These are phyloP conservation scores for Diprion similis DNA, from an alignment of 1,140 invertebrate genomes.

Conservation along the genomic window DNA sequence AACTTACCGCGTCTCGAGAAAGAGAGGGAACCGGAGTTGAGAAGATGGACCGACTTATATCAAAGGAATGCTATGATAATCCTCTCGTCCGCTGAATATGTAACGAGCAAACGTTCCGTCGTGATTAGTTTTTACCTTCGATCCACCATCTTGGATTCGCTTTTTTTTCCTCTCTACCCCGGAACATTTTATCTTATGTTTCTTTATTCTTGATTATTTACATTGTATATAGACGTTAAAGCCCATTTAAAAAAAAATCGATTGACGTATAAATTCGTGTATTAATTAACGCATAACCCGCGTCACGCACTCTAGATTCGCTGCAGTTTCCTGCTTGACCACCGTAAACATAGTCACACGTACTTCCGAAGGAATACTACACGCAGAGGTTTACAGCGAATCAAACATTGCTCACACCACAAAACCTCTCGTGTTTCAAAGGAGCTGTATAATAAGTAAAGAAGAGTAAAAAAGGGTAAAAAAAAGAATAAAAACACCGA, in stretches of 20 bases:
- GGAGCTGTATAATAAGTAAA: neutral
- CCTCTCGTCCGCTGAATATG: conserved; percentile 54
- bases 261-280: too few relatives aligned
- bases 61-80: conserved; percentile 61
- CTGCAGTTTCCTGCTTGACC: too few relatives aligned
- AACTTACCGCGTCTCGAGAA: neutral
- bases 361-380: too few relatives aligned
- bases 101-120: conserved; percentile 44
- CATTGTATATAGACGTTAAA: too few relatives aligned
- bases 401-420: too few relatives aligned
- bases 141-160: neutral
- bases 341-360: too few relatives aligned
- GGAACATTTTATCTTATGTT: too few relatives aligned
- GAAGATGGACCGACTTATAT: conserved; percentile 28
- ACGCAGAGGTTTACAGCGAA: neutral
- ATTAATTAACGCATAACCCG: too few relatives aligned
- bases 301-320: too few relatives aligned
- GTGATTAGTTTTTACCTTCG: conserved; percentile 50
- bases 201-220: too few relatives aligned
- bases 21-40: conserved; percentile 22
- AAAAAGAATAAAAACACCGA: neutral
- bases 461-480: neutral
- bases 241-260: too few relatives aligned
- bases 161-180: too few relatives aligned
- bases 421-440: neutral